These are phyloP conservation scores for Anneissia japonica DNA, from an alignment of 35 echinoderm and acorn worm species.

Conservation along the genomic window DNA sequence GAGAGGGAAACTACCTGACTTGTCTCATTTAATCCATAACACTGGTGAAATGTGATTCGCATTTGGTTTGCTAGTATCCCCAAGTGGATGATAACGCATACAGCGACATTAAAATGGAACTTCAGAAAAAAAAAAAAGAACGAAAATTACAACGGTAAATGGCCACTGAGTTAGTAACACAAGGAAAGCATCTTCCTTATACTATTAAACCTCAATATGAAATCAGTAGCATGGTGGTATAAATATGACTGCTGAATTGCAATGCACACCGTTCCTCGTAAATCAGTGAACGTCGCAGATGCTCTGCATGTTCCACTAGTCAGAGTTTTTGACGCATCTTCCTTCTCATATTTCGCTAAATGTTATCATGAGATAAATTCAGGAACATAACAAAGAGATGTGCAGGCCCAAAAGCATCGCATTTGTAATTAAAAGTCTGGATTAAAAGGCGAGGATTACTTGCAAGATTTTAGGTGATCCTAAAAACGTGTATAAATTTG, in stretches of 20 bases:
- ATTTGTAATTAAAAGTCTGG: neutral
- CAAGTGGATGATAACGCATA: neutral
- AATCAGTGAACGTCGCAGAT: neutral
- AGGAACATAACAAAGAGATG: neutral
- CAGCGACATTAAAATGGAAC: neutral
- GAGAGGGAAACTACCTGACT: neutral
- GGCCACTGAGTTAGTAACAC: neutral
- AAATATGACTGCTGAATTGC: neutral
- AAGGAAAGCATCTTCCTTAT: neutral
- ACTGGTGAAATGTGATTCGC: neutral
- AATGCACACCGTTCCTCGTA: neutral
- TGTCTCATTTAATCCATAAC: neutral
- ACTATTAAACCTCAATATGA: neutral
- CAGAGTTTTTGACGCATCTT: neutral
- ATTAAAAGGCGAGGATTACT: neutral
- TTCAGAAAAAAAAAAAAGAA: neutral
- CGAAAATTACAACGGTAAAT: no score
- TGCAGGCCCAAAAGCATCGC: neutral
- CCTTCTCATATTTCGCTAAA: neutral
- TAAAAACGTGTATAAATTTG: neutral
- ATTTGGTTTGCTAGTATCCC: neutral
- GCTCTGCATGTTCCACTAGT: neutral
- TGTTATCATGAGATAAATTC: neutral
- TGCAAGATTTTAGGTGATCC: neutral
- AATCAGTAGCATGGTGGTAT: neutral